phyloP scores from a whole-genome alignment of 2,888 invertebrate genomes.

The Tridacna gigas region DNA sequence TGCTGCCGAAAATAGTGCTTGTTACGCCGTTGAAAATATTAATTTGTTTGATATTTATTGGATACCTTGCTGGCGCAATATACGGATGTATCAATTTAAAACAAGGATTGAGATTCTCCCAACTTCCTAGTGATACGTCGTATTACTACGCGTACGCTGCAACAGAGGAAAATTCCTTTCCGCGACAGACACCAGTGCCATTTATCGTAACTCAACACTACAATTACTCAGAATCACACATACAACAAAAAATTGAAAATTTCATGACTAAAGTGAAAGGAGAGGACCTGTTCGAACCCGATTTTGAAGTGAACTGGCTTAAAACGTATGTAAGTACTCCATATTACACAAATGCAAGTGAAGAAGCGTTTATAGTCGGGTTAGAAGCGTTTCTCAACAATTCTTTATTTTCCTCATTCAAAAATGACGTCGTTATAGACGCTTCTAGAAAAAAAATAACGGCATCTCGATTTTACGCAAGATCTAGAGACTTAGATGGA shows the following conservation, averaged over 20 bases:
- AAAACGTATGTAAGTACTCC: constrained; percentile 12
- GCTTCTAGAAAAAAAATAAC: constrained; percentile 76
- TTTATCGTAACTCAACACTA: constrained; percentile 32
- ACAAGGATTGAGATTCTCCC: constrained; percentile 54
- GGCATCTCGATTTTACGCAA: constrained; percentile 94
- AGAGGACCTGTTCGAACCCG: constrained; percentile 36
- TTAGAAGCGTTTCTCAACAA: constrained; percentile 33
- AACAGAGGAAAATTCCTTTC: constrained; percentile 42
- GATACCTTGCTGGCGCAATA: constrained; percentile 61
- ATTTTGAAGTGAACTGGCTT: constrained; percentile 51
- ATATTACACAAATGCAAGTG: constrained; percentile 24
- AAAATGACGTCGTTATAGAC: constrained; percentile 69
- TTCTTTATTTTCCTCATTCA: constrained; percentile 39
- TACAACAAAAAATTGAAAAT: constrained; percentile 14
- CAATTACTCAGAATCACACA: constrained; percentile 26
- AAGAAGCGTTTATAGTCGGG: constrained; percentile 38
- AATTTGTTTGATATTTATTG: constrained; percentile 63
- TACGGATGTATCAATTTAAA: constrained; percentile 56
- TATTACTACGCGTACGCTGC: constrained; percentile 53
- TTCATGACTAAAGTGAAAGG: constrained; percentile 28
- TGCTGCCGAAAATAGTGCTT: constrained; percentile 66
- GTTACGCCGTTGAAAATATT: constrained; percentile 57
- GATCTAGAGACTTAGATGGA: constrained; percentile 94
- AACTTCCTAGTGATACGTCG: constrained; percentile 50
- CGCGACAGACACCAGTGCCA: constrained; percentile 32